A percentile compares a stretch with the other conserved stretches of the same genome.
Evolutionary conservation across 1,140 invertebrate species (phyloP).

Genomic region (Propsilocerus akamusi): DNA sequence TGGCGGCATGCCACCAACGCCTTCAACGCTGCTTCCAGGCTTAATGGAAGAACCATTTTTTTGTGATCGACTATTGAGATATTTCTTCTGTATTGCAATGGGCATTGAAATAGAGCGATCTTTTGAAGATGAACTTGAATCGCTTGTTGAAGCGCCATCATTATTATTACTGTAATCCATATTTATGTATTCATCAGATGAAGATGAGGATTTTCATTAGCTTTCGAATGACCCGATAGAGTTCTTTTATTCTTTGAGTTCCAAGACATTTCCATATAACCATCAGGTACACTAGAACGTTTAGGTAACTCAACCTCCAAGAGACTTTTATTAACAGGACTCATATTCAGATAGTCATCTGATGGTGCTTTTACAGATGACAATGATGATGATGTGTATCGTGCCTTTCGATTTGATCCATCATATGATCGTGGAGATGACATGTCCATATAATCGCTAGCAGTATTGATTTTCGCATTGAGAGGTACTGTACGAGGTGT

Average conservation of each 20-base stretch:
- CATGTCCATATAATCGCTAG: conserved; percentile 25
- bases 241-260: conserved; percentile 8
- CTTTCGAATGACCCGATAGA: conserved; percentile 7
- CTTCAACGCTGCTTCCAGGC: neutral
- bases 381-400: conserved; percentile 20
- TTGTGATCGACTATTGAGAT: neutral
- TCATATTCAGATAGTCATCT: conserved; percentile 6
- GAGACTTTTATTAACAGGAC: conserved; percentile 15
- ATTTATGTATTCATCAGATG: conserved; percentile 24
- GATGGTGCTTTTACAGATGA: neutral
- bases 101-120: conserved; percentile 30
- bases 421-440: conserved; percentile 10
- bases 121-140: conserved; percentile 10
- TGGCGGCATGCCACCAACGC: conserved; percentile 15
- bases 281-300: conserved; percentile 22
- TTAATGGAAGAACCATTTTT: neutral
- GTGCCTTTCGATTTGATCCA: neutral
- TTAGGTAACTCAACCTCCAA: conserved; percentile 5
- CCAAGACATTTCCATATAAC: conserved; percentile 40
- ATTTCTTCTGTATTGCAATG: conserved; percentile 26
- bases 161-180: conserved; percentile 18
- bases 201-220: conserved; percentile 12
- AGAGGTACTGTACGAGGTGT: conserved; percentile 9
- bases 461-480: conserved; percentile 5
- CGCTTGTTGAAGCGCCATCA: neutral